phyloP scores from a whole-genome alignment of 2,113 vertebrate species.

The Ivindomyrus marchei region DNA sequence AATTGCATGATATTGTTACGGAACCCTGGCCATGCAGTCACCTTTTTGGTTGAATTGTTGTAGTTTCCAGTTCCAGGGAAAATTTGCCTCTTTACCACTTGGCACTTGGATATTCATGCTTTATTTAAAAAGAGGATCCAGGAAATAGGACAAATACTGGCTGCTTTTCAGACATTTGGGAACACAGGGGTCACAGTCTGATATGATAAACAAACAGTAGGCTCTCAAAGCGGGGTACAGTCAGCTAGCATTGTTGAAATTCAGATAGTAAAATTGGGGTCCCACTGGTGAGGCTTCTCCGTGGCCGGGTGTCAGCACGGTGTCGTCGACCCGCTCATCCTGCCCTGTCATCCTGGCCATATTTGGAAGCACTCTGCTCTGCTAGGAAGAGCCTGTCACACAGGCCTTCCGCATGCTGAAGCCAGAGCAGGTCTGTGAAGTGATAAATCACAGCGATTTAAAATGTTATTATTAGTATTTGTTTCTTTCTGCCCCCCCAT shows the following conservation, averaged over 20 bases:
- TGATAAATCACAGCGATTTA: constrained; percentile 12
- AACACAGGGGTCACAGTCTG: neutral
- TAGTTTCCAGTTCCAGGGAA: neutral
- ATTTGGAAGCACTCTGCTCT: neutral
- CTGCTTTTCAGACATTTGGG: neutral
- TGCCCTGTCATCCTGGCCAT: neutral
- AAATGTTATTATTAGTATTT: constrained; percentile 18
- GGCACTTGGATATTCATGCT: neutral
- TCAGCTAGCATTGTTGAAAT: neutral
- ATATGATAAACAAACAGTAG: neutral
- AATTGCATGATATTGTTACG: neutral
- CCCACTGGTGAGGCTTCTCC: neutral
- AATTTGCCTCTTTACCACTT: neutral
- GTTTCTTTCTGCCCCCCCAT: neutral
- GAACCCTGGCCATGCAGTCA: neutral
- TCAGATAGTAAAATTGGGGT: neutral
- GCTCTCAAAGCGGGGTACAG: neutral
- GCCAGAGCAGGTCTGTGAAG: neutral
- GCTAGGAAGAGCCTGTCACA: neutral
- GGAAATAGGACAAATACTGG: neutral
- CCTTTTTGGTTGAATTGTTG: neutral
- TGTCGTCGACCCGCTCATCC: neutral
- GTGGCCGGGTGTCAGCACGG: neutral
- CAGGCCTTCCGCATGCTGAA: too few species aligned
- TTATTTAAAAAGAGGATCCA: neutral